Base-by-base conservation (phyloP, 2,888 invertebrate species). In the Reticulitermes lucifugus region DNA sequence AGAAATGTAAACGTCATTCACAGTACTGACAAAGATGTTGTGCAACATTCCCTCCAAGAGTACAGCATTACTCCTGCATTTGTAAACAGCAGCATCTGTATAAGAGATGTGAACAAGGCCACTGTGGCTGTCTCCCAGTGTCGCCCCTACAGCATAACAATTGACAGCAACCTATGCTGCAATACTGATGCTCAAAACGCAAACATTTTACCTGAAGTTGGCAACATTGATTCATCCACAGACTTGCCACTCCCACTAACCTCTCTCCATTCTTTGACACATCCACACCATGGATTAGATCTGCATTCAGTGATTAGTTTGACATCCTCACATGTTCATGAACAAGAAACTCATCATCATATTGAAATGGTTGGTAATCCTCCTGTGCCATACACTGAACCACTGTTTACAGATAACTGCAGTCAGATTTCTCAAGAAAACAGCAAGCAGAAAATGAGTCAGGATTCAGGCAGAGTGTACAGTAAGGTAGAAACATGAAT, bases 101-200 rank as follows among this genome's bases (percentile, higher is more conserved):
- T 46, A 41, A 41, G 41, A 41, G 41, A 77, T 51, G 46, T 41
- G 18, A 77, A 22, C 41, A 77, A 46, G n/a, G 7, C 12, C 21
- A n/a, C 21, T 35, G 4, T 41, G 29, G 75, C 4, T 14, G 35
- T 29, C 12, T n/a, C 46, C n/a, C 6, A 14, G 4, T 35, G 85
- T 18, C 71, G 85, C 9, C 81, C 85, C 4, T 85, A 59, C 60
- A 86, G 84, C 79, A 86, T 86, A 22, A 86, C 79, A 21, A 85
- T 86, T 18, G 86, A 85, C 22, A 85, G 85, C 18, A 86, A 85
- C 73, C 60, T 86, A 43, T 85, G 86, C 43, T 85, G 83, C 43
- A 85, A 86, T 51, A 79, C 79, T 73, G 83, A 77, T 41, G 77
- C 7, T 22, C 77, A 77, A 12, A 22, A 22, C 25, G 6, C 46